Evolutionary conservation across 2,113 vertebrate genomes (phyloP).

Genomic region (Thalassarche chlororhynchos): DNA sequence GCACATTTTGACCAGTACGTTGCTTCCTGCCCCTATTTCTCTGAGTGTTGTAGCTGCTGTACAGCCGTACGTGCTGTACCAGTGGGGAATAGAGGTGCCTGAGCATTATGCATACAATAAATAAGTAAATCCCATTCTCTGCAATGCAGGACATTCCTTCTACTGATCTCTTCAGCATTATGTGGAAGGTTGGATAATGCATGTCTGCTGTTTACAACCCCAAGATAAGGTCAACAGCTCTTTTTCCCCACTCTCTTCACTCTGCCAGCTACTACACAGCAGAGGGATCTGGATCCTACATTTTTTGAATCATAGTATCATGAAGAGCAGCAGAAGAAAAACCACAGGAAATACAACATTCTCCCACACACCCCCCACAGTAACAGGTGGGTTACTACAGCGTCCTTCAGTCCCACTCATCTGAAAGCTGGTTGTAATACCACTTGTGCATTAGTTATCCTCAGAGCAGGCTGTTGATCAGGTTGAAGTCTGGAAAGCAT

Average conservation of each 20-base stretch:
- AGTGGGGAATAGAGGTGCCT: background rate
- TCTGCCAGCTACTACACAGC: background rate
- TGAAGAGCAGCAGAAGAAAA: background rate
- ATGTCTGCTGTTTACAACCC: background rate
- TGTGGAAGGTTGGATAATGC: background rate
- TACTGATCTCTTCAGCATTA: background rate
- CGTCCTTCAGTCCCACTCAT: background rate
- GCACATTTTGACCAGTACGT: background rate
- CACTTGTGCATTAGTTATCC: background rate
- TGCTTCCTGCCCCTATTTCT: background rate
- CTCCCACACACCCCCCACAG: background rate
- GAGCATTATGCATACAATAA: background rate
- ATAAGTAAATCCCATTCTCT: background rate
- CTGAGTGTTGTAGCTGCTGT: background rate
- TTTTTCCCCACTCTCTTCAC: background rate
- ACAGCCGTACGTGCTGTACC: background rate
- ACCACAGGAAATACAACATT: background rate
- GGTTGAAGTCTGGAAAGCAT: background rate
- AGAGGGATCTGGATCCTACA: background rate
- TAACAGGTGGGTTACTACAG: background rate
- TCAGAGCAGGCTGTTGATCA: background rate
- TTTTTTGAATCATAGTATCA: background rate
- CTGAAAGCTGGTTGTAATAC: background rate
- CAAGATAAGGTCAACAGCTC: background rate
- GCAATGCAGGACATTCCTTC: background rate